Evolutionary conservation across 1,140 invertebrate species (phyloP), one percentile per base, ranked within the genome.

Genomic region (Myzus persicae): DNA sequence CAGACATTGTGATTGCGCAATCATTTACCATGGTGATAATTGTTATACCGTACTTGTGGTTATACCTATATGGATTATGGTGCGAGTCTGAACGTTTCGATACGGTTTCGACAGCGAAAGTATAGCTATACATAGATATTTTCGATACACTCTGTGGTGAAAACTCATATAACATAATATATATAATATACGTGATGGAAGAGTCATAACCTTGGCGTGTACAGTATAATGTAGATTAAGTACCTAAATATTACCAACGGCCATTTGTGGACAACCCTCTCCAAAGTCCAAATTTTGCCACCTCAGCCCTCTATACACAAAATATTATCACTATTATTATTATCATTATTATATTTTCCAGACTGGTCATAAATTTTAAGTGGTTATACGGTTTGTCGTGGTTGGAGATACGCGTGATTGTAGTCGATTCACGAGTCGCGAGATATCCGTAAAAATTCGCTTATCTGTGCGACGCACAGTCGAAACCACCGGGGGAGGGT

Each of bases 361-460:
- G n/a, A 76, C 59, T n/a, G 14, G 18, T 88, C 44, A n/a, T 88
- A 88, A 88, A 88, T 88, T n/a, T n/a, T 88, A 46, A 88, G 31
- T 42, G 84, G 84, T n/a, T 82, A 38, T 82, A 82, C 14, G 59
- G 76, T 18, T 85, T 11, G 40, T 42, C 24, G 38, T 44, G 24
- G 76, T 38, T 5, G 44, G 44, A 88, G 87, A 51, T 48, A 48
- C 31, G 31, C 31, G 59, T 14, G n/a, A 48, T 20, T 40, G 88
- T 90, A 24, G 3, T 11, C 84, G 40, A 85, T 84, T 31, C n/a
- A 84, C 31, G 36, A 54, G 22, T 31, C 20, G 5, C 14, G 38
- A 67, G 22, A 48, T n/a, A 46, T 88, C 9, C 87, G n/a, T 51
- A 48, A 48, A 88, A 87, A 87, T n/a, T 6, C n/a, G 46, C 44